Conservation (phyloP, 2,797 vertebrate genomes). For the Pipistrellus kuhlii region DNA sequence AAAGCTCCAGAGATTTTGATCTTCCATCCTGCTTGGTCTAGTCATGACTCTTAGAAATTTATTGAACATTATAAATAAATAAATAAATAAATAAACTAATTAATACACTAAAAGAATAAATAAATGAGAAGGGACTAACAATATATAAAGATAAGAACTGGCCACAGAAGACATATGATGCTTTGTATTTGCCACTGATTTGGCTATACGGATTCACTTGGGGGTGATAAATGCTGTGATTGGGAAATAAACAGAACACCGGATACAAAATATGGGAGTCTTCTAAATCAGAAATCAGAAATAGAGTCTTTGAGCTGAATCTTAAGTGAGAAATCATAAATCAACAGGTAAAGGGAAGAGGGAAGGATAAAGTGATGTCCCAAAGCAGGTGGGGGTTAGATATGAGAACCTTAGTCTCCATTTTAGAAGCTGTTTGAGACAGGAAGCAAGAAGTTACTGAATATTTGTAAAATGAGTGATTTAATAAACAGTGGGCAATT, state of each 20-base stretch:
- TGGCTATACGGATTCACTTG: not conserved
- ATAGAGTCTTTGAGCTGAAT: not conserved
- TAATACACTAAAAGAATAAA: not conserved
- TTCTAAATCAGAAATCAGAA: not conserved
- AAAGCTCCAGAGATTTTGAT: slow-evolving; percentile 5
- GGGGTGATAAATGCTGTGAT: not conserved
- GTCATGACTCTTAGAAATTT: slow-evolving; percentile 6
- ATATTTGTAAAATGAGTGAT: slow-evolving; percentile 4
- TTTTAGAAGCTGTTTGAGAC: not conserved
- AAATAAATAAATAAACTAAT: not conserved
- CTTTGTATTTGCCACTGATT: not conserved
- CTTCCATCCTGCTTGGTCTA: not conserved
- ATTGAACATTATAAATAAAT: not conserved
- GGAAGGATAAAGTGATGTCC: not conserved
- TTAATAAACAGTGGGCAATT: not conserved
- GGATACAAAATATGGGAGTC: not conserved
- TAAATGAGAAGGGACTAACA: not conserved
- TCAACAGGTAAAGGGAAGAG: not conserved
- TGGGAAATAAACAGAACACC: not conserved
- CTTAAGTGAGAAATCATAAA: not conserved
- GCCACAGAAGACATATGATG: not conserved
- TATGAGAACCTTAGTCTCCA: not conserved
- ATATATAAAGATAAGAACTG: not conserved
- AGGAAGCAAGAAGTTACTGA: not conserved
- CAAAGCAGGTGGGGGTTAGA: not conserved